Conservation (phyloP, 2,888 invertebrate species). For the Acleris cristana region DNA sequence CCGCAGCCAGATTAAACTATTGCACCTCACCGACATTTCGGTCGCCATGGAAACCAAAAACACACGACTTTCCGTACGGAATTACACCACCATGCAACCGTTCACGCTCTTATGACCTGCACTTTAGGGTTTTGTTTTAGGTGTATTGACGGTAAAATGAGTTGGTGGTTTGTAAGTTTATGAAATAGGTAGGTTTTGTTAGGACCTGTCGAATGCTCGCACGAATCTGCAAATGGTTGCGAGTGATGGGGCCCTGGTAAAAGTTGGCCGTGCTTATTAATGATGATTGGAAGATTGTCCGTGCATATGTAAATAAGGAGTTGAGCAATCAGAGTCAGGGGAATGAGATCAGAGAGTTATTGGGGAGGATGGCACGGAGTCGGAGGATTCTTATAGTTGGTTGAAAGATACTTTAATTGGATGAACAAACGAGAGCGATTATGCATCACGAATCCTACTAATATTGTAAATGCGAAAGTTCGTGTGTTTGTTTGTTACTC, state of each 20-base stretch:
- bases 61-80: constrained; percentile 55
- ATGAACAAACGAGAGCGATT: too few species aligned
- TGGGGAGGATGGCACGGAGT: constrained; percentile 1
- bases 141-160: not conserved
- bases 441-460: too few species aligned
- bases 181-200: constrained; percentile 59
- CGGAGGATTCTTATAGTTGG: too few species aligned
- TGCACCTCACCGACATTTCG: constrained; percentile 73
- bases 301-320: constrained; percentile 15
- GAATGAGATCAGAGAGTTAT: constrained; percentile 9
- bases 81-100: constrained; percentile 18
- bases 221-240: constrained; percentile 54
- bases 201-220: constrained; percentile 58
- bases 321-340: constrained; percentile 12
- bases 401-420: too few species aligned
- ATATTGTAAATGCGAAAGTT: too few species aligned
- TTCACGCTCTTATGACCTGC: constrained; percentile 1
- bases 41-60: constrained; percentile 75
- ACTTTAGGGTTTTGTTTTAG: constrained; percentile 31
- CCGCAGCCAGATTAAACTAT: constrained; percentile 71
- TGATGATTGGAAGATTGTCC: constrained; percentile 21
- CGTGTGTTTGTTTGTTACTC: too few species aligned
- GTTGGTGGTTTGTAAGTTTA: constrained; percentile 54
- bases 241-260: constrained; percentile 45
- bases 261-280: constrained; percentile 27